Evolutionary conservation across 1,140 invertebrate species (phyloP).

Genomic region (Phortica variegata): DNA sequence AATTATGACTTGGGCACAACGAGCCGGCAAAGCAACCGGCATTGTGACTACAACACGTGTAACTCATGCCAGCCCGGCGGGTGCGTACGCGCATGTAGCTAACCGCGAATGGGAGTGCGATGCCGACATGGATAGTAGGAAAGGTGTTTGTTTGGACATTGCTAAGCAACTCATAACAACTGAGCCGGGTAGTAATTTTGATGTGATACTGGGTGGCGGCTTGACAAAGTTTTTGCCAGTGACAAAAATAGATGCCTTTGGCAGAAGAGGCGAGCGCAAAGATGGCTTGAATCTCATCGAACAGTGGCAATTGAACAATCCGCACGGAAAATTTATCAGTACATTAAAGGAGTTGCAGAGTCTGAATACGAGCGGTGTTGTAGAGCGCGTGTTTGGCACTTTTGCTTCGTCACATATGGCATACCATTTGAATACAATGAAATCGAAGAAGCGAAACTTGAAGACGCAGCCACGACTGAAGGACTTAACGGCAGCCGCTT

Average conservation of each 20-base stretch:
- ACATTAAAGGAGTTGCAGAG: conserved; percentile 59
- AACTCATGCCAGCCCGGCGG: conserved; percentile 47
- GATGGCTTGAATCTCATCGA: conserved; percentile 59
- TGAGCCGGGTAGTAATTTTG: conserved; percentile 60
- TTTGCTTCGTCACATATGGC: conserved; percentile 60
- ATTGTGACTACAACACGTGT: conserved; percentile 49
- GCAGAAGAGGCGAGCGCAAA: conserved; percentile 57
- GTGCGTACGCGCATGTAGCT: conserved; percentile 60
- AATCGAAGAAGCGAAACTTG: conserved; percentile 59
- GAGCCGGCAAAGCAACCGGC: conserved; percentile 63
- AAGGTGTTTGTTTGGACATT: conserved; percentile 58
- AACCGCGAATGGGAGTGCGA: conserved; percentile 77
- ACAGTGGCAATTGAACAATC: conserved; percentile 56
- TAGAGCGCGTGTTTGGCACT: conserved; percentile 57
- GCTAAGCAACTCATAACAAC: conserved; percentile 68
- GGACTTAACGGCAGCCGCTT: conserved; percentile 74
- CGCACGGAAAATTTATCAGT: conserved; percentile 62
- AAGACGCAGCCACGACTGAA: conserved; percentile 68
- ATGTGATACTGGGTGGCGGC: conserved; percentile 71
- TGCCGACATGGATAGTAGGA: conserved; percentile 58
- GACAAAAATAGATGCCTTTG: no score
- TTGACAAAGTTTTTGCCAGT: conserved; percentile 62
- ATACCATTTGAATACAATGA: conserved; percentile 60
- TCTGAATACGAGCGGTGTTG: conserved; percentile 34
- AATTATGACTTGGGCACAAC: conserved; percentile 79